These are phyloP conservation scores for Micronycteris hirsuta DNA, from an alignment of 2,113 vertebrate genomes.

Conservation along the genomic window DNA sequence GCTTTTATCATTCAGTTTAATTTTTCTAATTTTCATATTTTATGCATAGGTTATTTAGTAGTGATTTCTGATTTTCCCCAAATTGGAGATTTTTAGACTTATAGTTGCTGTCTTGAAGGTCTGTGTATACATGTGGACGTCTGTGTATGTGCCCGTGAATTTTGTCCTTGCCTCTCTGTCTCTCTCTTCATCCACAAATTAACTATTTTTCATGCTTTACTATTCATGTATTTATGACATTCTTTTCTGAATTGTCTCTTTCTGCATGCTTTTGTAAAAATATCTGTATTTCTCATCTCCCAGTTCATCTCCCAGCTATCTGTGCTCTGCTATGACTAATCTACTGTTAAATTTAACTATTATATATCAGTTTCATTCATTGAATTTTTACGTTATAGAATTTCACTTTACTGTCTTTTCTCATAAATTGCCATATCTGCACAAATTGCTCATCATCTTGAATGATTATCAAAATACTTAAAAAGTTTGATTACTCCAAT, in stretches of 20 bases:
- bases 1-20: background rate
- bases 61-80: background rate
- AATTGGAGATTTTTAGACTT: background rate
- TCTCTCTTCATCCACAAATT: background rate
- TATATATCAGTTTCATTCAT: background rate
- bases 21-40: background rate
- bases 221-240: background rate
- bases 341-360: background rate
- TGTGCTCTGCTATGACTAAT: background rate
- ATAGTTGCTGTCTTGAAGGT: background rate
- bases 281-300: background rate
- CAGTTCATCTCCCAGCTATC: background rate
- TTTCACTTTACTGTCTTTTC: background rate
- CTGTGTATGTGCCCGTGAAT: background rate
- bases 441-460: background rate
- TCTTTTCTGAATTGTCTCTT: background rate
- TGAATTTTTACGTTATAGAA: background rate
- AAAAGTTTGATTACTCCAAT: background rate
- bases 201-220: background rate
- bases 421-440: background rate
- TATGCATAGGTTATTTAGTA: background rate
- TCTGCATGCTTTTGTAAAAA: background rate
- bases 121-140: background rate
- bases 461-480: background rate
- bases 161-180: background rate